phyloP scores from a whole-genome alignment of 2,888 invertebrate genomes.

The Hydropsyche betteni region DNA sequence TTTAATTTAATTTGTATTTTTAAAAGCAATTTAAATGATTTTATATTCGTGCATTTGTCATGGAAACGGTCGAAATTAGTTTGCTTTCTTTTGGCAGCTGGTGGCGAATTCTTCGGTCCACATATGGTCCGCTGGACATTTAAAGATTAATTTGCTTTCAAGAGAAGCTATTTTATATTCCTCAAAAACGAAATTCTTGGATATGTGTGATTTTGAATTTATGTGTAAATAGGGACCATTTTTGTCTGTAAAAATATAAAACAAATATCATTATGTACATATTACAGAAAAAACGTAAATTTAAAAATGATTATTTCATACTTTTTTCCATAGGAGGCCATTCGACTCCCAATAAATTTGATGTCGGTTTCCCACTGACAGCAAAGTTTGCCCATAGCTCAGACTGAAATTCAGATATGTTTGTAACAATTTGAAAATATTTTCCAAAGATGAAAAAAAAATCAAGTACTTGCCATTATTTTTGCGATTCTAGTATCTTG shows the following conservation, averaged over 20 bases:
- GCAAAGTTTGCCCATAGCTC: slow-evolving; percentile 61
- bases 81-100: too few species aligned
- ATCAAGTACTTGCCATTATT: slow-evolving; percentile 56
- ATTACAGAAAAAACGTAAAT: too few species aligned
- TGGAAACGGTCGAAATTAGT: too few species aligned
- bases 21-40: too few species aligned
- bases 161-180: slow-evolving; percentile 20
- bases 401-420: slow-evolving; percentile 26
- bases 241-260: not conserved
- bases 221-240: not conserved
- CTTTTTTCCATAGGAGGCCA: slow-evolving; percentile 57
- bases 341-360: slow-evolving; percentile 52
- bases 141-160: not conserved
- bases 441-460: not conserved
- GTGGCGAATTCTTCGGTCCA: too few species aligned
- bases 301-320: too few species aligned
- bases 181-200: not conserved
- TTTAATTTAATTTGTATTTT: too few species aligned
- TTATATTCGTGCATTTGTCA: too few species aligned
- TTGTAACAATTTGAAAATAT: not conserved
- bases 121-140: too few species aligned
- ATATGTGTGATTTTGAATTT: not conserved
- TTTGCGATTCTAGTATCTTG: slow-evolving; percentile 58
- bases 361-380: slow-evolving; percentile 56
- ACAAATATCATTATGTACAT: too few species aligned